Conservation (phyloP, 2,113 vertebrate genomes). For the Mobula birostris region DNA sequence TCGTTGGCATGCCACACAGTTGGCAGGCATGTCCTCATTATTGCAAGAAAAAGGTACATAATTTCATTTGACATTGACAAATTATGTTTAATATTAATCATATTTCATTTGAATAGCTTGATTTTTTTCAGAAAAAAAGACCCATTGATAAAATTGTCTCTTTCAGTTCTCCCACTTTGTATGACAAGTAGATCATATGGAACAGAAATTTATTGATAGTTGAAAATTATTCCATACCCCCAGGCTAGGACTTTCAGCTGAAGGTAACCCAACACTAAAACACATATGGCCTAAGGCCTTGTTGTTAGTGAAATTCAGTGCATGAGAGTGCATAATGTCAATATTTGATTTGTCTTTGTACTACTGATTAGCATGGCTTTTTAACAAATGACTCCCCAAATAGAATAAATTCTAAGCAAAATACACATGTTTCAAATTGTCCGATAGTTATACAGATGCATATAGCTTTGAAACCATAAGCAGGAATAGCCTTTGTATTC, state of each 20-base stretch:
- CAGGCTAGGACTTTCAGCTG: background rate
- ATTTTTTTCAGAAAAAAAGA: background rate
- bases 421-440: background rate
- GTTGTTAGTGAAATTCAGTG: background rate
- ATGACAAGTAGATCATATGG: background rate
- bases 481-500: background rate
- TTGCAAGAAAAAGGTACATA: background rate
- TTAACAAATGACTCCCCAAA: constrained; percentile 4
- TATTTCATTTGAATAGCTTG: background rate
- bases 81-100: background rate
- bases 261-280: background rate
- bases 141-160: background rate
- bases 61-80: background rate
- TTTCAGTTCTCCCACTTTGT: background rate
- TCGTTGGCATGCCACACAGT: background rate
- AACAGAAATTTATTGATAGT: background rate
- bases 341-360: constrained; percentile 8
- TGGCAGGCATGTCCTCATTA: too few species aligned
- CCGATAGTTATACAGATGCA: background rate
- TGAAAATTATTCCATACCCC: constrained; percentile 22
- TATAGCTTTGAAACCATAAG: background rate
- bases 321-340: background rate
- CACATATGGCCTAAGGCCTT: background rate
- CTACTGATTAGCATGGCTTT: background rate
- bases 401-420: background rate